phyloP scores from a whole-genome alignment of 2,113 vertebrate species.

The Dicerorhinus sumatrensis region DNA sequence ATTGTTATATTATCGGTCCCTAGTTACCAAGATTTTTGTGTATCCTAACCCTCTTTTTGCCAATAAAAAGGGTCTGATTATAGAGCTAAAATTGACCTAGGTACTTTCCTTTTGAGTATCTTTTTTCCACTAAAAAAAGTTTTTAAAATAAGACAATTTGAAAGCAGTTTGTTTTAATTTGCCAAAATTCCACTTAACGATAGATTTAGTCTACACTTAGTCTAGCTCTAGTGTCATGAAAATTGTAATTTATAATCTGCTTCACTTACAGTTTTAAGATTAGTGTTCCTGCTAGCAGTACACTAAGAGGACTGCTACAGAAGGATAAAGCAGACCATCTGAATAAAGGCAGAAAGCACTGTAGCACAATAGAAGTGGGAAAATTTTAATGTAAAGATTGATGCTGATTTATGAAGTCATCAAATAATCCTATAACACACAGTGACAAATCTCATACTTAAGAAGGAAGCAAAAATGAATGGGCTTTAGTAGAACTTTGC shows the following conservation, averaged over 20 bases:
- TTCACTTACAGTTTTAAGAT: not conserved
- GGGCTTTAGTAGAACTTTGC: not conserved
- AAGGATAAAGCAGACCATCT: not conserved
- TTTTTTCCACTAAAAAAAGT: slow-evolving; percentile 16
- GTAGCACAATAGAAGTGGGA: not conserved
- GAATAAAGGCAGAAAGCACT: slow-evolving; percentile 11
- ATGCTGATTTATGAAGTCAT: not conserved
- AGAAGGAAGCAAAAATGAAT: not conserved
- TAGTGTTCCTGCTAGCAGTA: not conserved
- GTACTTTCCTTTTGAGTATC: not conserved
- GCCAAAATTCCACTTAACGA: slow-evolving; percentile 35
- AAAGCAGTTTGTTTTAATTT: slow-evolving; percentile 40
- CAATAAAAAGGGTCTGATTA: not conserved
- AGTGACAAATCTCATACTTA: not conserved
- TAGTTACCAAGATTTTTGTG: not conserved
- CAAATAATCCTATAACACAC: not conserved
- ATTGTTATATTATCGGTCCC: not conserved
- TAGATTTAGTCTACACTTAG: not conserved
- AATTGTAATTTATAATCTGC: slow-evolving; percentile 18
- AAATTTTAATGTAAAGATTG: not conserved
- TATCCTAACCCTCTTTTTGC: slow-evolving; percentile 9
- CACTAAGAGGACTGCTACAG: not conserved
- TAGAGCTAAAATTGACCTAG: slow-evolving; percentile 36
- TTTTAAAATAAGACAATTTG: slow-evolving; percentile 39
- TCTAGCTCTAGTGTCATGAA: not conserved